A percentile compares a stretch with the other conserved stretches of the same genome.
Evolutionary conservation across 2,888 invertebrate species (phyloP).

Genomic region (Archips crataeganus): DNA sequence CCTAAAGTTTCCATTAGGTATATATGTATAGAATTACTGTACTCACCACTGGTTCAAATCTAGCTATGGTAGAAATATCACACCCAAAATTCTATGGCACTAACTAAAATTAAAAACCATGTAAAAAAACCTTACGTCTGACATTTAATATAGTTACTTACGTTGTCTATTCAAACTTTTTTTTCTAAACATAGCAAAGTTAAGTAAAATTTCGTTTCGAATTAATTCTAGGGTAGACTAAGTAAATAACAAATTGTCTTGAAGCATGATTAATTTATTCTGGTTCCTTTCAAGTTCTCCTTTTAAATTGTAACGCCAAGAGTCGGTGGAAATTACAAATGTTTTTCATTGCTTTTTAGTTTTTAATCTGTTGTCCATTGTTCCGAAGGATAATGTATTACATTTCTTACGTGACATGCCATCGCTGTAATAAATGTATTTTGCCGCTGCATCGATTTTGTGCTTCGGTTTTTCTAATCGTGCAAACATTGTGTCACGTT

Average conservation of each 20-base stretch:
- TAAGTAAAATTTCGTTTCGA: conserved; percentile 23
- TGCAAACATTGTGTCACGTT: conserved; percentile 33
- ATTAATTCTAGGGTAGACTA: conserved; percentile 24
- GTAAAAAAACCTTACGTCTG: not conserved
- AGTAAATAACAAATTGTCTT: conserved; percentile 32
- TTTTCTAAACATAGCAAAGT: not conserved
- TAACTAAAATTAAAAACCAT: not conserved
- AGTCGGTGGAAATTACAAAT: conserved; percentile 40
- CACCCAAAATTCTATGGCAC: too few relatives aligned
- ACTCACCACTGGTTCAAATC: too few relatives aligned
- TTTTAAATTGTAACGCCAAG: conserved; percentile 28
- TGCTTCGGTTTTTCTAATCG: conserved; percentile 43
- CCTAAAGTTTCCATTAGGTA: too few relatives aligned
- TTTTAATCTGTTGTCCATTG: conserved; percentile 41
- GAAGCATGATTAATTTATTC: conserved; percentile 33
- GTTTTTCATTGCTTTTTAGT: conserved; percentile 32
- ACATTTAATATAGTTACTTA: not conserved
- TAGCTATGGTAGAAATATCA: too few relatives aligned
- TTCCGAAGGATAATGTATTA: conserved; percentile 44
- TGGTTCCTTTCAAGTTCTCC: conserved; percentile 27
- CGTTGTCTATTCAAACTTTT: not conserved
- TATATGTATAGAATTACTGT: too few relatives aligned
- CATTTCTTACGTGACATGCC: conserved; percentile 48
- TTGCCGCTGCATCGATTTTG: conserved; percentile 44
- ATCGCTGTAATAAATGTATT: conserved; percentile 46